Evolutionary conservation across 2,888 invertebrate species (phyloP).

Genomic region (Timandra comae): DNA sequence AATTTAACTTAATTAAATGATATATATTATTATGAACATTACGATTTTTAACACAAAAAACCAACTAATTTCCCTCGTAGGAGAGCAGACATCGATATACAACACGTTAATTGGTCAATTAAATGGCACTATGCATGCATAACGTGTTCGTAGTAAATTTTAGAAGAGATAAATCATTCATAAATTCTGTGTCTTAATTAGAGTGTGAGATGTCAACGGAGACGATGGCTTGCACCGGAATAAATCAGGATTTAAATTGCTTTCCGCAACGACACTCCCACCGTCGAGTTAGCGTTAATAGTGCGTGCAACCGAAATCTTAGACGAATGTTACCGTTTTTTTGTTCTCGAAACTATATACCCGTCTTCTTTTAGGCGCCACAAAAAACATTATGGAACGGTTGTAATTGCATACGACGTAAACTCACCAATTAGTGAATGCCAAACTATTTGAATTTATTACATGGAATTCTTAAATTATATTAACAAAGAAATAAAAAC

Average conservation of each 20-base stretch:
- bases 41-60: background rate
- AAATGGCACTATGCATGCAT: slow-evolving; percentile 22
- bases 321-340: slow-evolving; percentile 60
- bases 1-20: slow-evolving; percentile 2
- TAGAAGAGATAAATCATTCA: slow-evolving; percentile 51
- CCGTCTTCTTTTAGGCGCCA: slow-evolving; percentile 53
- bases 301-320: slow-evolving; percentile 71
- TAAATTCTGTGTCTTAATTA: slow-evolving; percentile 62
- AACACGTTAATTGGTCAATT: slow-evolving; percentile 24
- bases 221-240: slow-evolving; percentile 50
- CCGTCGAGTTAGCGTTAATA: slow-evolving; percentile 68
- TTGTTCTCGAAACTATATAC: slow-evolving; percentile 57
- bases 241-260: slow-evolving; percentile 71
- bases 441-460: slow-evolving; percentile 35
- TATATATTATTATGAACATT: slow-evolving; percentile 2
- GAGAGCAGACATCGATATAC: slow-evolving; percentile 12
- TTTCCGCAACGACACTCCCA: slow-evolving; percentile 71
- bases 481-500: slow-evolving; percentile 31
- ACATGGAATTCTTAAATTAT: slow-evolving; percentile 33
- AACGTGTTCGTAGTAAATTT: slow-evolving; percentile 30
- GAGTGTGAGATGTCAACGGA: slow-evolving; percentile 60
- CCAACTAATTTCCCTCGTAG: too few relatives aligned
- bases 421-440: slow-evolving; percentile 45
- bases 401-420: slow-evolving; percentile 42
- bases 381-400: slow-evolving; percentile 34